Conservation (phyloP, 1,140 invertebrate species). For the Zaprionus tsacasi region DNA sequence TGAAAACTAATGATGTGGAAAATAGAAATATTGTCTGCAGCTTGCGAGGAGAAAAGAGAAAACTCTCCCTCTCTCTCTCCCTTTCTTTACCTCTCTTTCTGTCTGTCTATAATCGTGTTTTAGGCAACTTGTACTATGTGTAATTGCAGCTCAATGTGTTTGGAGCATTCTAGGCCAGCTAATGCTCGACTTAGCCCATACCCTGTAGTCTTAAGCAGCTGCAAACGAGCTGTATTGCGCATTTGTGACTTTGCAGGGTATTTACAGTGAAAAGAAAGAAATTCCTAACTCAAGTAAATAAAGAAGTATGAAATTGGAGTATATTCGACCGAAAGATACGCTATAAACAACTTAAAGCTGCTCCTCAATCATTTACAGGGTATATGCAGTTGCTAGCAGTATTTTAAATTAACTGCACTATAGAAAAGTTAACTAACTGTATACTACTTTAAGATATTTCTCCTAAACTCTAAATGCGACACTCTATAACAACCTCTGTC, state of each 20-base stretch:
- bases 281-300: not conserved
- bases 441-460: too few relatives aligned
- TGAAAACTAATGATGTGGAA: constrained; percentile 81
- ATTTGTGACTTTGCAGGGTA: not conserved
- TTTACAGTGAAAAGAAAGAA: not conserved
- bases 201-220: not conserved
- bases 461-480: too few relatives aligned
- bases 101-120: not conserved
- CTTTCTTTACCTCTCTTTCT: not conserved
- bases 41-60: constrained; percentile 23
- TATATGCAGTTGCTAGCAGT: too few relatives aligned
- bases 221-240: not conserved
- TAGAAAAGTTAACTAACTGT: too few relatives aligned
- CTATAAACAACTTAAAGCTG: too few relatives aligned
- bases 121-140: not conserved
- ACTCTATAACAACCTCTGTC: too few relatives aligned
- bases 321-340: too few relatives aligned
- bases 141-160: not conserved
- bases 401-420: too few relatives aligned
- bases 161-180: not conserved
- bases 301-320: too few relatives aligned
- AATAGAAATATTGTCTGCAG: constrained; percentile 80
- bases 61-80: not conserved
- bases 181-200: not conserved
- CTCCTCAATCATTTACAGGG: too few relatives aligned